Base-by-base conservation (phyloP, 2,797 vertebrate genomes). In the Neosalanx taihuensis region DNA sequence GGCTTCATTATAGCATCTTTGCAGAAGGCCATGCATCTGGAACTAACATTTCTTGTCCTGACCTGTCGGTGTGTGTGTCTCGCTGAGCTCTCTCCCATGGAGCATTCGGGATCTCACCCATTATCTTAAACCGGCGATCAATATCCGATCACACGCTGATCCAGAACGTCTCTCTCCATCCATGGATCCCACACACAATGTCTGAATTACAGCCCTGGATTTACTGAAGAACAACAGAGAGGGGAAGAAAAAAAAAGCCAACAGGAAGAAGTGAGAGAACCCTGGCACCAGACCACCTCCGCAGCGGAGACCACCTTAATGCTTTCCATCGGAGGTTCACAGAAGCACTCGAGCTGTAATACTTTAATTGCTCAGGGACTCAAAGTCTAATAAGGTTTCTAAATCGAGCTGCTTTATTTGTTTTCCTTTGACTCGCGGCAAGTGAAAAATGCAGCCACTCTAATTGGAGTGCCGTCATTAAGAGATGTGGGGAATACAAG, bases 361-460 rank as follows among this genome's bases (percentile, higher is more conserved):
- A 89, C 90, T 92, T 92, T 92, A 93, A 93, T 93, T 93, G 91
- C 92, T 91, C 82, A 88, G 91, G 92, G 91, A 93, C 92, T 92
- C 90, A 89, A 92, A 91, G 89, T 92, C 91, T 93, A 93, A 93
- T 93, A 93, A 92, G 91, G 90, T 92, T 93, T 92, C 92, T 92
- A 93, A 93, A 94, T 92, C 89, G 89, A 92, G 91, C 86, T 86
- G 88, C 90, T 93, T 94, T 92, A 92, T 93, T 93, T 92, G 91
- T 93, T 93, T 92, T 92, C 88, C 87, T 92, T 91, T 92, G 89
- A 91, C 89, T 92, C 89, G 90, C 89, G 91, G 90, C 91, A 81
- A 89, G 80, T 87, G 88, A 88, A 92, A 91, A 91, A 92, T 90
- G 91, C 89, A 91, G 90, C 87, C 90, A 83, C 85, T 91, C 90